These are phyloP conservation scores for Globicephala melas DNA, from an alignment of 2,113 vertebrate genomes.

Conservation along the genomic window DNA sequence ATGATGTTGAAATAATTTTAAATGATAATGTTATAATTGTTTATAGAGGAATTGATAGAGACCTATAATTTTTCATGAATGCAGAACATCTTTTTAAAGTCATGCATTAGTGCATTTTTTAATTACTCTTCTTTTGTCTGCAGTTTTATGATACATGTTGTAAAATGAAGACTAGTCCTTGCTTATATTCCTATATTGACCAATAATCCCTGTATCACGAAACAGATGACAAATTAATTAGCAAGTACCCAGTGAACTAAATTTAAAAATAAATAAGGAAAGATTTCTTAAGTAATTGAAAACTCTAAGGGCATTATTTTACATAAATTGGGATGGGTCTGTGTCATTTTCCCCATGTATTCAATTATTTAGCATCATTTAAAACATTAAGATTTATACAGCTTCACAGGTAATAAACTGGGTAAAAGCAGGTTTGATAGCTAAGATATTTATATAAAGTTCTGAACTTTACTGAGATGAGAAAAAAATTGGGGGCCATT, in stretches of 20 bases:
- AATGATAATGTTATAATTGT: constrained; percentile 39
- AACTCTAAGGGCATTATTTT: background rate
- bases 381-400: background rate
- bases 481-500: background rate
- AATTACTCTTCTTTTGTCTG: constrained; percentile 53
- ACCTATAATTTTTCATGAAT: constrained; percentile 45
- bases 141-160: constrained; percentile 44
- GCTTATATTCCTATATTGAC: background rate
- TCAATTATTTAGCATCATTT: constrained; percentile 16
- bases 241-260: background rate
- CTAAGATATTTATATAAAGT: background rate
- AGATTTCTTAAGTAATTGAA: constrained; percentile 14
- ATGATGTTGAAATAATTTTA: constrained; percentile 40
- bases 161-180: constrained; percentile 54
- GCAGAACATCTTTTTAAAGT: constrained; percentile 45
- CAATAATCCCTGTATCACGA: constrained; percentile 31
- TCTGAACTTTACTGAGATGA: background rate
- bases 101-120: background rate
- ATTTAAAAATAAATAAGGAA: constrained; percentile 32
- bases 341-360: background rate
- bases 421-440: background rate
- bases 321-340: background rate
- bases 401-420: background rate
- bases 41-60: constrained; percentile 19
- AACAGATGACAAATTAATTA: constrained; percentile 48